These are phyloP conservation scores for Venustoraphidia nigricollis DNA, from an alignment of 2,888 invertebrate genomes.

Conservation along the genomic window DNA sequence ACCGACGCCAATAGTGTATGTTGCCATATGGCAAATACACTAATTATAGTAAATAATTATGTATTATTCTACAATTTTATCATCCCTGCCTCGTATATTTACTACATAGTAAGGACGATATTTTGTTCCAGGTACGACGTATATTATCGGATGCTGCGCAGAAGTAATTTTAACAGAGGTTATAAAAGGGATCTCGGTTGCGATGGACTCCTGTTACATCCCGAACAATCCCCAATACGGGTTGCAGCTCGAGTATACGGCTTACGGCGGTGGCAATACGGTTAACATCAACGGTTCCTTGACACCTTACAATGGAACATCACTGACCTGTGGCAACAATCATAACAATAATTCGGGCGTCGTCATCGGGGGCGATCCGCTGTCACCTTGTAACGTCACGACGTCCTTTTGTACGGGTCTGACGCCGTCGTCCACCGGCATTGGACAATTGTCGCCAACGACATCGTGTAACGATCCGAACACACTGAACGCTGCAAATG, in stretches of 20 bases:
- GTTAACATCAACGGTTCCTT: constrained; percentile 1
- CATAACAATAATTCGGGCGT: neutral
- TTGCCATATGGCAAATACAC: too few species aligned
- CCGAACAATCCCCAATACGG: constrained; percentile 55
- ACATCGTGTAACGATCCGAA: constrained; percentile 24
- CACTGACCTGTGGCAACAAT: neutral
- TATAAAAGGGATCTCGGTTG: constrained; percentile 21
- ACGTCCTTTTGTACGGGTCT: constrained; percentile 4
- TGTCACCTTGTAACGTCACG: neutral
- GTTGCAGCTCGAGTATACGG: constrained; percentile 30
- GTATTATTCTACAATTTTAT: too few species aligned
- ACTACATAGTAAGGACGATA: too few species aligned
- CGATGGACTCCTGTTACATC: constrained; percentile 43
- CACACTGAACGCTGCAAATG: constrained; percentile 27
- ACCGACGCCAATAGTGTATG: too few species aligned
- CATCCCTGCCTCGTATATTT: too few species aligned
- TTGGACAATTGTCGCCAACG: constrained; percentile 3
- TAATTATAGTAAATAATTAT: too few species aligned
- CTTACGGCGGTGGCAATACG: constrained; percentile 8
- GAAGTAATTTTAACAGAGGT: neutral
- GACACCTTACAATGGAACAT: neutral
- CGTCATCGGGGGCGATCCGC: neutral
- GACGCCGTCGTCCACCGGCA: constrained; percentile 4
- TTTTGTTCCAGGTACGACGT: too few species aligned
- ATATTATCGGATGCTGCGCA: too few species aligned